Conservation (phyloP, 2,113 vertebrate species). For the Misgurnus anguillicaudatus region DNA sequence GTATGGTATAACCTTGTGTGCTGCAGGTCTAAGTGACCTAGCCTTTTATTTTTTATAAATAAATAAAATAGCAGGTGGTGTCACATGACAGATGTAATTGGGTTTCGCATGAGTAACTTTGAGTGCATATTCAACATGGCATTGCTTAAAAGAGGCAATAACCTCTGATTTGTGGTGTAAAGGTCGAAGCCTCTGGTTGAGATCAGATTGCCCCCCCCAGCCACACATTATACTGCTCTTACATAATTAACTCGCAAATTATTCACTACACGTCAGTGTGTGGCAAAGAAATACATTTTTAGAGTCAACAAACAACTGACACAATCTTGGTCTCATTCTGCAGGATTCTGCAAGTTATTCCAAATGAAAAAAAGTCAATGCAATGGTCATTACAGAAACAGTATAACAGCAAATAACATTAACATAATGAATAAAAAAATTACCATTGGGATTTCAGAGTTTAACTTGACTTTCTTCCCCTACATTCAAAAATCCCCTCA, state of each 20-base stretch:
- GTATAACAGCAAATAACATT: too few relatives aligned
- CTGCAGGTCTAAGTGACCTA: conserved; percentile 24
- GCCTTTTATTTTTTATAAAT: conserved; percentile 5
- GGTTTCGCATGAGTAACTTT: conserved; percentile 6
- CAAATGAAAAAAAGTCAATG: too few relatives aligned
- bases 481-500: too few relatives aligned
- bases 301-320: too few relatives aligned
- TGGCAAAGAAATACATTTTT: too few relatives aligned
- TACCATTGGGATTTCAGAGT: too few relatives aligned
- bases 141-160: neutral
- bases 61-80: conserved; percentile 7
- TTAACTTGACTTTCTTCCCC: too few relatives aligned
- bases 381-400: too few relatives aligned
- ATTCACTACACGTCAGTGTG: neutral
- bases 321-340: too few relatives aligned
- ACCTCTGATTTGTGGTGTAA: neutral
- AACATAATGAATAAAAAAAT: too few relatives aligned
- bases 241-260: neutral
- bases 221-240: neutral
- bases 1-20: conserved; percentile 13
- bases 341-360: too few relatives aligned
- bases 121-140: conserved; percentile 17
- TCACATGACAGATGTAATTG: conserved; percentile 5
- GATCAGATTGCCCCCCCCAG: neutral
- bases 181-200: conserved; percentile 20